Conservation (phyloP, 2,113 vertebrate species). For the Paracanthobrama guichenoti region DNA sequence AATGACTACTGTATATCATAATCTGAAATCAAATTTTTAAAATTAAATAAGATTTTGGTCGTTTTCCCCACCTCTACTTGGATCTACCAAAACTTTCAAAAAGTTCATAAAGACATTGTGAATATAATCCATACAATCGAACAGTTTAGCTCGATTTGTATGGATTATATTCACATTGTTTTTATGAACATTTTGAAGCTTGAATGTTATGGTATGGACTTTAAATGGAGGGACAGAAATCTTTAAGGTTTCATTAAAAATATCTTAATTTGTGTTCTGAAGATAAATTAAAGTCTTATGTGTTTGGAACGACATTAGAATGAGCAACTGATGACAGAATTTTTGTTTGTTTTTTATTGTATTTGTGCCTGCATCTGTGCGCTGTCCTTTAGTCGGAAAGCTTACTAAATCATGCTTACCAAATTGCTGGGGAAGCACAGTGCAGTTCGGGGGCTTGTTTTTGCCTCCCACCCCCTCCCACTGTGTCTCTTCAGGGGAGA, state of each 20-base stretch:
- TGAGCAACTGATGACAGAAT: background rate
- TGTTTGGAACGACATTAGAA: background rate
- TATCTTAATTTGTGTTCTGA: background rate
- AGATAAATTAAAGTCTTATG: background rate
- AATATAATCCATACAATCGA: no score
- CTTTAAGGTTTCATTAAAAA: background rate
- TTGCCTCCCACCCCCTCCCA: conserved; percentile 25
- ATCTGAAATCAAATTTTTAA: no score
- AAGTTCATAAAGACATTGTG: no score
- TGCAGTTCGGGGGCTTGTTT: conserved; percentile 41
- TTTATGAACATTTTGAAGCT: background rate
- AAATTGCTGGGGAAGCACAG: conserved; percentile 16
- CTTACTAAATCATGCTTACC: conserved; percentile 22
- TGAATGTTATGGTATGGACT: background rate
- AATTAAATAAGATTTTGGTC: no score
- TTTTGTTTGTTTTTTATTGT: background rate
- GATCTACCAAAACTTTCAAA: no score
- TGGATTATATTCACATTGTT: background rate
- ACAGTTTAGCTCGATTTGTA: background rate
- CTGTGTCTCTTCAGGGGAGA: conserved; percentile 59
- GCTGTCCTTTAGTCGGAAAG: background rate
- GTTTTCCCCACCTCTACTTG: no score
- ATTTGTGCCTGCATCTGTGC: conserved; percentile 4
- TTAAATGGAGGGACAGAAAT: background rate
- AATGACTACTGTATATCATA: no score